Evolutionary conservation across 2,113 vertebrate species (phyloP).

Genomic region (Seriola quinqueradiata): DNA sequence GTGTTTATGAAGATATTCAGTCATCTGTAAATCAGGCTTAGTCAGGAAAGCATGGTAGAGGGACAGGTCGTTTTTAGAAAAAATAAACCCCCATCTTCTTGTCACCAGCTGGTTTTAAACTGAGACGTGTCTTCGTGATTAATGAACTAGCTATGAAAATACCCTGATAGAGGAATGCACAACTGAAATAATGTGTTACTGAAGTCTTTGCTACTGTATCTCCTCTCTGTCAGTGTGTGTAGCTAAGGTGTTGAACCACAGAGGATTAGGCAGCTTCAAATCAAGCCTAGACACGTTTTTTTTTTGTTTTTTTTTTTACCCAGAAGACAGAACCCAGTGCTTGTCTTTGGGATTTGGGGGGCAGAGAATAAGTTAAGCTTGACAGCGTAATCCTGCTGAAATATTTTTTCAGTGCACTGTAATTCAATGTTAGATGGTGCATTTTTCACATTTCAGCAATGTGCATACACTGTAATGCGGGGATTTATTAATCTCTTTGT

Average conservation of each 20-base stretch:
- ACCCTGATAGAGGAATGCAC: constrained; percentile 20
- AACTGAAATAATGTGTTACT: neutral
- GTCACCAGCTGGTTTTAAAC: constrained; percentile 2
- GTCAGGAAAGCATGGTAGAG: constrained; percentile 1
- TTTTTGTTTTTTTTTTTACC: neutral
- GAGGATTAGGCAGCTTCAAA: constrained; percentile 45
- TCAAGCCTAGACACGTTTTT: constrained; percentile 46
- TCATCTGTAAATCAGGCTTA: constrained; percentile 18
- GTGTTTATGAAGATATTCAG: constrained; percentile 27
- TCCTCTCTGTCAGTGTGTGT: constrained; percentile 18
- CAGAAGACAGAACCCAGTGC: constrained; percentile 16
- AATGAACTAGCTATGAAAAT: constrained; percentile 31
- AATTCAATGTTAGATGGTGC: constrained; percentile 21
- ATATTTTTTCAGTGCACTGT: neutral
- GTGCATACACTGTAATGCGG: neutral
- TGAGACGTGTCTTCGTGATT: constrained; percentile 1
- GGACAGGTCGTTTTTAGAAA: neutral
- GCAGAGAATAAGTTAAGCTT: neutral
- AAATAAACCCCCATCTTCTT: constrained; percentile 5
- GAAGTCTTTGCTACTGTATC: constrained; percentile 14
- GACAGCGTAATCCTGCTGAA: constrained; percentile 11
- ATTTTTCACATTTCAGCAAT: constrained; percentile 11
- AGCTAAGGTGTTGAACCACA: constrained; percentile 50
- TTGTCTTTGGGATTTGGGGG: constrained; percentile 16
- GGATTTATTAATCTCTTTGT: constrained; percentile 2